These are phyloP conservation scores for Aleiodes testaceus DNA, from an alignment of 2,888 invertebrate species.

Conservation along the genomic window DNA sequence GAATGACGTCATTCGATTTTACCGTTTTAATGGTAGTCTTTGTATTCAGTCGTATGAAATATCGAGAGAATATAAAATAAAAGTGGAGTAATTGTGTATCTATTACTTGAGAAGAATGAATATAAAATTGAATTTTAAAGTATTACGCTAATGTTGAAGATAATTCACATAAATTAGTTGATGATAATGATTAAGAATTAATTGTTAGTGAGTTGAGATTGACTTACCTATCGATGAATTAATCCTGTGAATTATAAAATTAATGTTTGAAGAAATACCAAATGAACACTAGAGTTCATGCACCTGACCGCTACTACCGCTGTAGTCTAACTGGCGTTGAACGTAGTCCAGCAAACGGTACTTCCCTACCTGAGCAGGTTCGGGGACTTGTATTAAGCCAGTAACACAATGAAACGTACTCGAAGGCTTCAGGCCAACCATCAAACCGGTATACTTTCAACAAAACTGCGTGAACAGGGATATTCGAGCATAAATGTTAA, in stretches of 20 bases:
- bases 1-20: background rate
- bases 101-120: slow-evolving; percentile 36
- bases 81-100: background rate
- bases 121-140: slow-evolving; percentile 28
- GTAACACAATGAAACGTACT: slow-evolving; percentile 59
- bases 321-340: slow-evolving; percentile 63
- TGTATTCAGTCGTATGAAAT: slow-evolving; percentile 4
- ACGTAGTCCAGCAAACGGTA: slow-evolving; percentile 68
- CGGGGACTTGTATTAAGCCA: slow-evolving; percentile 51
- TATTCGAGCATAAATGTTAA: slow-evolving; percentile 4
- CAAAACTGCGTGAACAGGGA: slow-evolving; percentile 38
- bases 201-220: too few species aligned
- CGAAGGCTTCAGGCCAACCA: slow-evolving; percentile 47
- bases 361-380: slow-evolving; percentile 66
- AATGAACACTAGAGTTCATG: slow-evolving; percentile 48
- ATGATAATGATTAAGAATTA: too few species aligned
- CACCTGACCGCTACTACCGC: slow-evolving; percentile 66
- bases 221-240: slow-evolving; percentile 29
- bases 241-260: slow-evolving; percentile 28
- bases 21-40: background rate
- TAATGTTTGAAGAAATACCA: slow-evolving; percentile 34
- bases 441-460: slow-evolving; percentile 49
- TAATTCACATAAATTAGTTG: too few species aligned
- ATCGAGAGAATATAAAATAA: background rate
- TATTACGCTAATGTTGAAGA: too few species aligned